Evolutionary conservation across 2,113 vertebrate species (phyloP).

Genomic region (Neofelis nebulosa): DNA sequence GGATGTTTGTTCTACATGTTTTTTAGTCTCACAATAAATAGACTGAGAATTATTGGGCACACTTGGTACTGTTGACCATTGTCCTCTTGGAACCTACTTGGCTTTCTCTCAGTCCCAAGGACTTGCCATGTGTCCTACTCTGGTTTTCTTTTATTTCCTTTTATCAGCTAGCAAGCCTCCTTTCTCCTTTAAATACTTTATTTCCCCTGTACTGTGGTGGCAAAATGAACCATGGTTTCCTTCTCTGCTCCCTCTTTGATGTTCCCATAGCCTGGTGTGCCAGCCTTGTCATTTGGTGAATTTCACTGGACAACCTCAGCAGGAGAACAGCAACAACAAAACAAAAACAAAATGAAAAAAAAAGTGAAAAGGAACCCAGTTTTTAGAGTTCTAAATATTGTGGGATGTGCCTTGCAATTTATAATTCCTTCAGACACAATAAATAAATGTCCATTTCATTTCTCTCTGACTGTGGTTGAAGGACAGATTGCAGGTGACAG

Average conservation of each 20-base stretch:
- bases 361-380: background rate
- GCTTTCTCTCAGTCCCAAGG: background rate
- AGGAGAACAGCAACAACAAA: background rate
- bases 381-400: background rate
- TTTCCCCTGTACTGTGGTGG: background rate
- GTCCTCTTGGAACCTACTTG: background rate
- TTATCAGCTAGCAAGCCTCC: background rate
- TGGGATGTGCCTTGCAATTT: background rate
- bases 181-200: background rate
- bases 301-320: background rate
- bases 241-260: background rate
- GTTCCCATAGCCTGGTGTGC: background rate
- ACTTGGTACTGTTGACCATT: background rate
- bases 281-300: background rate
- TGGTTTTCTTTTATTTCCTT: background rate
- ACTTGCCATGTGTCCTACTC: background rate
- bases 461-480: background rate
- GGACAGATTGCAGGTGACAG: background rate
- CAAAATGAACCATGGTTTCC: background rate
- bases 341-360: background rate
- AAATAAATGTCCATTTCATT: background rate
- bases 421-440: background rate
- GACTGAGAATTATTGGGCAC: background rate
- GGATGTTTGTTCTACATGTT: background rate
- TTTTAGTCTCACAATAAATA: background rate